Percentiles rank a stretch among this genome's conserved stretches.
Evolutionary conservation across 2,797 vertebrate species (phyloP).

Genomic region (Tolypeutes matacus): DNA sequence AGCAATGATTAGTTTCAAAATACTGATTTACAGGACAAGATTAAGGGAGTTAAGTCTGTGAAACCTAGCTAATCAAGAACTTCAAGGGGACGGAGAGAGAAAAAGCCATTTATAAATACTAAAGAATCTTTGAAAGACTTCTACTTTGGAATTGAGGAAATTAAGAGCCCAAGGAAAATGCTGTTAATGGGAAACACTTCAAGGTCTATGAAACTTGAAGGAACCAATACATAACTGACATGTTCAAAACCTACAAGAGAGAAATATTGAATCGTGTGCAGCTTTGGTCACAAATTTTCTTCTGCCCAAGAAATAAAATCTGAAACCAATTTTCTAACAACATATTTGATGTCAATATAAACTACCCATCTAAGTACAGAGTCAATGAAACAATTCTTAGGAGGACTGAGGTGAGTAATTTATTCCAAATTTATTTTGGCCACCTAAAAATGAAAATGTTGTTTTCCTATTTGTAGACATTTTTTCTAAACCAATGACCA

Average conservation of each 20-base stretch:
- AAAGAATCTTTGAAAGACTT: conserved; percentile 28
- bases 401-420: background rate
- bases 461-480: conserved; percentile 42
- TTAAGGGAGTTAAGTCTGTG: conserved; percentile 53
- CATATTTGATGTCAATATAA: conserved; percentile 49
- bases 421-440: conserved; percentile 52
- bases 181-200: conserved; percentile 29
- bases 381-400: conserved; percentile 19
- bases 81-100: background rate
- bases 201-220: conserved; percentile 46
- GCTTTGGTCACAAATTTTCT: conserved; percentile 53
- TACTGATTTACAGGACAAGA: background rate
- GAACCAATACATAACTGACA: conserved; percentile 18
- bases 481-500: conserved; percentile 56
- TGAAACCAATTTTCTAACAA: conserved; percentile 61
- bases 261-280: conserved; percentile 18
- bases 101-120: conserved; percentile 53
- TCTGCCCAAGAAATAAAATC: conserved; percentile 33
- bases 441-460: conserved; percentile 65
- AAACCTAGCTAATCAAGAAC: conserved; percentile 44
- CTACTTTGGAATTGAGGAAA: conserved; percentile 44
- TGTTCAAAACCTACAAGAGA: conserved; percentile 19
- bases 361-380: conserved; percentile 22
- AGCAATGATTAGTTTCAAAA: conserved; percentile 63
- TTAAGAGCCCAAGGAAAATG: conserved; percentile 31